A percentile compares a stretch with the other conserved stretches of the same genome.
Conservation (phyloP, 2,888 invertebrate species). For the Gortyna flavago region DNA sequence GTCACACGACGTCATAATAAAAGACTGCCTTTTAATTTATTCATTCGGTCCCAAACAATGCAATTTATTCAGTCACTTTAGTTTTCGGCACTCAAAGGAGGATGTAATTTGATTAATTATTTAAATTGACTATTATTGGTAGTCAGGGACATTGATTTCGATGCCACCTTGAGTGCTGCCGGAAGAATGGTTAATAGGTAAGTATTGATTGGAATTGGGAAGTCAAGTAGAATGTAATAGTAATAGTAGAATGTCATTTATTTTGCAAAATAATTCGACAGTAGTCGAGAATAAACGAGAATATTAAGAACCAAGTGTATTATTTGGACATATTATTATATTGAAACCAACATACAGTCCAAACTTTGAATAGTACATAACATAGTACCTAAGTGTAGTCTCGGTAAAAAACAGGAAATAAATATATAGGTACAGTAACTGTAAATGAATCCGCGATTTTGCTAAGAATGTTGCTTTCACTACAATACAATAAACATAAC, state of each 20-base stretch:
- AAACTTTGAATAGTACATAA: no score
- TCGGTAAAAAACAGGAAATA: no score
- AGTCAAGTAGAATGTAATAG: neutral
- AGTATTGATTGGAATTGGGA: constrained; percentile 15
- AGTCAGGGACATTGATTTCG: constrained; percentile 34
- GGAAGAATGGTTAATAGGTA: neutral
- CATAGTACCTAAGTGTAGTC: no score
- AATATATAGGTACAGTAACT: no score
- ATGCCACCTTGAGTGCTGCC: constrained; percentile 8
- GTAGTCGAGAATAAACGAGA: no score
- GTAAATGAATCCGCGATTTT: neutral
- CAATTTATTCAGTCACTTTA: constrained; percentile 33
- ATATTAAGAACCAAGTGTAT: no score
- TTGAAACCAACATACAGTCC: no score
- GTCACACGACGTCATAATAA: constrained; percentile 48
- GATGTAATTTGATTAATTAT: constrained; percentile 30
- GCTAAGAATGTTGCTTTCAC: neutral
- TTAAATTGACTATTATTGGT: constrained; percentile 27
- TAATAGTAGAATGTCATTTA: no score
- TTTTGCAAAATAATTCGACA: no score
- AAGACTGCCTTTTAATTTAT: constrained; percentile 43
- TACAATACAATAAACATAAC: neutral
- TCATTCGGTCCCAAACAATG: constrained; percentile 42
- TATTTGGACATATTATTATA: no score
- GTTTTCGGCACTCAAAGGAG: constrained; percentile 14